A percentile compares a stretch with the other conserved stretches of the same genome.
These are phyloP conservation scores for Muscicapa comitata DNA, from an alignment of 2,797 vertebrate species.

Conservation along the genomic window DNA sequence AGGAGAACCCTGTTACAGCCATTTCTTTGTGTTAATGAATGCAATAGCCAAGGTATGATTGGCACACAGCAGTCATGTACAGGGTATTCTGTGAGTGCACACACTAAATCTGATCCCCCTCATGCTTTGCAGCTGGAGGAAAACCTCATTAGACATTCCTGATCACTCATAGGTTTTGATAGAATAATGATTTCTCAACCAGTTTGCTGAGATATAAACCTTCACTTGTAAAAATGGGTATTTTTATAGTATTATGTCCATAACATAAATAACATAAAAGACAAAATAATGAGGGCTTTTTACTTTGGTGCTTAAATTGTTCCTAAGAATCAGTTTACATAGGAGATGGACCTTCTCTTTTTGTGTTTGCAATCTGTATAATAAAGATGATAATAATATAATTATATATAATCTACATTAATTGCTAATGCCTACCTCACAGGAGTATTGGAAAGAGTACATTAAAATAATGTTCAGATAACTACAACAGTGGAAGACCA, in stretches of 20 bases:
- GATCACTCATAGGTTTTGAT: neutral
- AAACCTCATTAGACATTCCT: neutral
- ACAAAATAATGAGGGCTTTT: neutral
- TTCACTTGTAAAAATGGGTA: neutral
- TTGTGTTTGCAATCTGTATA: neutral
- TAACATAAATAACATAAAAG: neutral
- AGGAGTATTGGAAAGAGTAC: neutral
- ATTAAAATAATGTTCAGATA: neutral
- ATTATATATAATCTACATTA: neutral
- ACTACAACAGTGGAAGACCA: neutral
- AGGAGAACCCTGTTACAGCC: neutral
- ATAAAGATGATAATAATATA: neutral
- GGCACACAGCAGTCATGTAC: rapidly evolving
- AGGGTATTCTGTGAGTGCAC: neutral
- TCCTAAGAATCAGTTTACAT: neutral
- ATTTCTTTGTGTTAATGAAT: neutral
- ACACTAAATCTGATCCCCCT: neutral
- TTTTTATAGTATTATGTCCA: neutral
- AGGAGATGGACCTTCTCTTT: neutral
- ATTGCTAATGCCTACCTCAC: neutral
- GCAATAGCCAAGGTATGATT: neutral
- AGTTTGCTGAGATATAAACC: neutral
- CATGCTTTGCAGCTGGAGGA: neutral
- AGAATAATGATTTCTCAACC: neutral
- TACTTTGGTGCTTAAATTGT: neutral